Percentiles rank a stretch among this genome's conserved stretches.
These are phyloP conservation scores for Leptinotarsa defecta DNA, from an alignment of 1,140 invertebrate species.

Conservation along the genomic window DNA sequence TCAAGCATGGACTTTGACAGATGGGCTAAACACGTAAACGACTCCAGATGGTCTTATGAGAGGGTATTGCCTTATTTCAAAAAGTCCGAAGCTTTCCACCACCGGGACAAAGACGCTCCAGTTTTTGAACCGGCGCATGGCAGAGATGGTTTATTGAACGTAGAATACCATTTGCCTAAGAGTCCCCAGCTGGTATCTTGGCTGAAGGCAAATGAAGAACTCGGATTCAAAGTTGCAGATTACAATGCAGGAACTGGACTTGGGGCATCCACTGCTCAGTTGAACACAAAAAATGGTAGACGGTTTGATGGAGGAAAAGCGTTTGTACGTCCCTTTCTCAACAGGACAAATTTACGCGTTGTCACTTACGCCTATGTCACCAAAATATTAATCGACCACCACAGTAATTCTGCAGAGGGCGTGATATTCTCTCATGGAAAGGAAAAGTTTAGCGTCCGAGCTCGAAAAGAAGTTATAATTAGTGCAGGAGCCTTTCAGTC, in stretches of 20 bases:
- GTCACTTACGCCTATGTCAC: slow-evolving; percentile 55
- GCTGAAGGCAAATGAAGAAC: not conserved
- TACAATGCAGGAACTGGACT: slow-evolving; percentile 41
- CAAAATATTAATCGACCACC: slow-evolving; percentile 62
- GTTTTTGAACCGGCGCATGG: slow-evolving; percentile 27
- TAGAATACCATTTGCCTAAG: slow-evolving; percentile 24
- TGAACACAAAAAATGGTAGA: slow-evolving; percentile 58
- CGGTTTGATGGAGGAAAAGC: slow-evolving; percentile 63
- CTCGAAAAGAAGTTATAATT: slow-evolving; percentile 65
- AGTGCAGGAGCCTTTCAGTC: slow-evolving; percentile 58
- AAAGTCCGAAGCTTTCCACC: slow-evolving; percentile 50
- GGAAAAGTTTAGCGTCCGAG: slow-evolving; percentile 52
- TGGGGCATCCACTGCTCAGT: slow-evolving; percentile 57
- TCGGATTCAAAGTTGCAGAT: not conserved
- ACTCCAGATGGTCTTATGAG: slow-evolving; percentile 69
- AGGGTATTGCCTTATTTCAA: slow-evolving; percentile 66
- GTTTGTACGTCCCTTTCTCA: slow-evolving; percentile 60
- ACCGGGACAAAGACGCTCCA: slow-evolving; percentile 54
- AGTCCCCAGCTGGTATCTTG: slow-evolving; percentile 12
- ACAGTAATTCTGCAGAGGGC: slow-evolving; percentile 62
- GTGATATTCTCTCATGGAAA: slow-evolving; percentile 60
- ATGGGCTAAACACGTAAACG: slow-evolving; percentile 68
- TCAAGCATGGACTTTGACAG: slow-evolving; percentile 67
- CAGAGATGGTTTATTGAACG: slow-evolving; percentile 27
- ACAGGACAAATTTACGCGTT: slow-evolving; percentile 63